Evolutionary conservation across 2,888 invertebrate species (phyloP).

Genomic region (Lycocerus yunnanus): DNA sequence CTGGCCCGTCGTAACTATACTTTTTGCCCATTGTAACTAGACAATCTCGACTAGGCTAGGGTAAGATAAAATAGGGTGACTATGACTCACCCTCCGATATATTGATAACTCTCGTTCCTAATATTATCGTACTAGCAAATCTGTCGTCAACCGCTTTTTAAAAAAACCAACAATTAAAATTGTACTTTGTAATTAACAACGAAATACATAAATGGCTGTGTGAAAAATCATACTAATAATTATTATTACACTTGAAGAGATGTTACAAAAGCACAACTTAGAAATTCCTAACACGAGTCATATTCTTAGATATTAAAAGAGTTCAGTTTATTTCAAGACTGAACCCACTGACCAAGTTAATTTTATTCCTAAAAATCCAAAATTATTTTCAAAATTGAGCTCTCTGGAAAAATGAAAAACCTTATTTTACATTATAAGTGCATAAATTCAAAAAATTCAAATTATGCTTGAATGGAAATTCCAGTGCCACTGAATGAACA

Average conservation of each 20-base stretch:
- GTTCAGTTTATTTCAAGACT: neutral
- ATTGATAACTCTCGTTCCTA: neutral
- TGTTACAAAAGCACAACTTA: neutral
- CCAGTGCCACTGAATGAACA: neutral
- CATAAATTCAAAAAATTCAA: neutral
- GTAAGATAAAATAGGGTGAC: neutral
- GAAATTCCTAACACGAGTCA: neutral
- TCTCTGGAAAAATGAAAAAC: no score
- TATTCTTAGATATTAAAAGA: neutral
- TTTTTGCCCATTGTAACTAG: neutral
- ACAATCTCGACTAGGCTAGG: neutral
- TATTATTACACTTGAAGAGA: neutral
- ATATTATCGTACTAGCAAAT: neutral
- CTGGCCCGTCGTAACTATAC: neutral
- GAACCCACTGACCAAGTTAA: neutral
- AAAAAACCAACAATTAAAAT: neutral
- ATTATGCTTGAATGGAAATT: neutral
- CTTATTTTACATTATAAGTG: no score
- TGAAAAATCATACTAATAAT: no score
- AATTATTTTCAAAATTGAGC: neutral
- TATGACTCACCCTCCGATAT: neutral
- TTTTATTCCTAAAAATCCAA: neutral
- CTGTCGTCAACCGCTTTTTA: neutral
- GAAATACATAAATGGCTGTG: no score
- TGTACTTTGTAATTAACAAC: no score